Evolutionary conservation across 1,140 invertebrate genomes (phyloP), one percentile per base, ranked within the genome.

Genomic region (Formica exsecta): DNA sequence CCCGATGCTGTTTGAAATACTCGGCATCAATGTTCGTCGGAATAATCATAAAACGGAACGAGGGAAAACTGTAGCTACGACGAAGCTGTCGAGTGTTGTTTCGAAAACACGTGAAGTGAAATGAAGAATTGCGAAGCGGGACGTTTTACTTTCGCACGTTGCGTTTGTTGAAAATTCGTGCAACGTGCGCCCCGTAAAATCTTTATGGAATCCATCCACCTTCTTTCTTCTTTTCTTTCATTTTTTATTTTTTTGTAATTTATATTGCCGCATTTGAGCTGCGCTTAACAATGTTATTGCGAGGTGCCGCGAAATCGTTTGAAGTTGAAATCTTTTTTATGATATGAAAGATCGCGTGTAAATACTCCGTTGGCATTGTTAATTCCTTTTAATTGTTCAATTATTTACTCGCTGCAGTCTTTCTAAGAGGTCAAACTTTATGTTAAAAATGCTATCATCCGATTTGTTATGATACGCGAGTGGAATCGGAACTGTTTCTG

Each of bases 21-120:
- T 61, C 65, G 65, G 8, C 16, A 54, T 81, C 66, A 11, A 59
- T 3, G 5, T 57, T 59, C 11, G 38, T 59, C 22, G 66, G 36
- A n/a, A 36, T 61, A 73, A 73, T 62, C 68, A 25, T 83, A 83
- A 83, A 83, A 73, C 9, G 51, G 71, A 81, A 81, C 25, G 79
- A 81, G 51, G 11, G 19, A 32, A 81, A 73, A 81, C 76, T 80
- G 48, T 16, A 70, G 32, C 44, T 41, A 36, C 13, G 64, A 36
- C 22, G 16, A 19, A 59, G 19, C 75, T 36, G n/a, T 22, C 22
- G 68, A 9, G 25, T 59, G 54, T 3, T 25, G 41, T 64, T 77
- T 77, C 41, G 22, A 77, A 44, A 16, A 36, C 9, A n/a, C 64
- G 25, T 29, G 8, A 68, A 80, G 25, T 54, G 38, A 71, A 44